phyloP scores from a whole-genome alignment of 2,113 vertebrate species.

The Orycteropus afer region DNA sequence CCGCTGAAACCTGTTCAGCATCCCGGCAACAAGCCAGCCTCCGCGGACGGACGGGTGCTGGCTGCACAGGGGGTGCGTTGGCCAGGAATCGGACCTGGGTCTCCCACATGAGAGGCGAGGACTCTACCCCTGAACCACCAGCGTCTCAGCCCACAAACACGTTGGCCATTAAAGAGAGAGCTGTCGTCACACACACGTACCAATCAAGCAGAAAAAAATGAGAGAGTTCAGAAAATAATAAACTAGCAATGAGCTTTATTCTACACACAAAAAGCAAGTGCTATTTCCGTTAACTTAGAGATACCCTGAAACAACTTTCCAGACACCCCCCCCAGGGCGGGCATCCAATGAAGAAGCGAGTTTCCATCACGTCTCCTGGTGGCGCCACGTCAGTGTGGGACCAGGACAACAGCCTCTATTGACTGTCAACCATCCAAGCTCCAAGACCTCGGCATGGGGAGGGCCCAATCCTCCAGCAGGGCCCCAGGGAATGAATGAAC shows the following conservation, averaged over 20 bases:
- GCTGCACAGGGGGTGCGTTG: too few relatives aligned
- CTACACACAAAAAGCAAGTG: background rate
- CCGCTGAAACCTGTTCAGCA: too few relatives aligned
- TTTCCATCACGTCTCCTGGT: rapidly evolving
- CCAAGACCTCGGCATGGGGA: background rate
- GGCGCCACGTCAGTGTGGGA: rapidly evolving
- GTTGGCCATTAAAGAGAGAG: background rate
- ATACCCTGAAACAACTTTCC: background rate
- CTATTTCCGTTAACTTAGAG: background rate
- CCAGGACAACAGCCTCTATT: background rate
- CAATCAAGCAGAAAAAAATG: background rate
- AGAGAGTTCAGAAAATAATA: background rate
- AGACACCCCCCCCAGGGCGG: background rate
- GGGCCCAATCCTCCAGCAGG: background rate
- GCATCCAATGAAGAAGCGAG: background rate
- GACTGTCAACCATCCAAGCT: background rate
- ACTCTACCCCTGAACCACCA: background rate
- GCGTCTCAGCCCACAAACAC: background rate
- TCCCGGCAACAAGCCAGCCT: too few relatives aligned
- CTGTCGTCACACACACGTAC: rapidly evolving
- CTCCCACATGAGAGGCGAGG: too few relatives aligned
- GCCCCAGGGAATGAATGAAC: background rate
- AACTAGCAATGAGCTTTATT: background rate
- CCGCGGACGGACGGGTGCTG: too few relatives aligned
- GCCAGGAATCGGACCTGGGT: background rate